Evolutionary conservation across 2,888 invertebrate species (phyloP).

Genomic region (Heliconius erato): DNA sequence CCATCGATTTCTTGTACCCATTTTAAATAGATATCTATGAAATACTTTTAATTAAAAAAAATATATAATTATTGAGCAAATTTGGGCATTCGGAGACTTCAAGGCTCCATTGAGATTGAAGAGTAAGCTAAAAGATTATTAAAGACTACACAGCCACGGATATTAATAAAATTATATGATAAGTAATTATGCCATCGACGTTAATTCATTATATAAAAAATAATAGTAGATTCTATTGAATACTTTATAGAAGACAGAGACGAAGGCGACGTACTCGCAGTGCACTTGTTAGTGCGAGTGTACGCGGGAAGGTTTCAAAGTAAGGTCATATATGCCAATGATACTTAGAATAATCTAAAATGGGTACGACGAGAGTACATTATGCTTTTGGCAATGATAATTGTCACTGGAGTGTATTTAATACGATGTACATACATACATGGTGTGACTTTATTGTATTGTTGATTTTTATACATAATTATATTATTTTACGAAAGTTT

Average conservation of each 20-base stretch:
- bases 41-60: slow-evolving; percentile 60
- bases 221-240: slow-evolving; percentile 62
- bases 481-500: slow-evolving; percentile 73
- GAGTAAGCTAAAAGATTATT: slow-evolving; percentile 41
- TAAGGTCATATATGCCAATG: slow-evolving; percentile 64
- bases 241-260: slow-evolving; percentile 38
- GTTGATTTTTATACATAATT: slow-evolving; percentile 75
- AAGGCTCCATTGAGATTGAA: slow-evolving; percentile 39
- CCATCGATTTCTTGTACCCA: slow-evolving; percentile 80
- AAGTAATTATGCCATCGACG: slow-evolving; percentile 59
- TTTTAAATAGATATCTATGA: slow-evolving; percentile 74
- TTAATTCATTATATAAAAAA: slow-evolving; percentile 62
- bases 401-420: slow-evolving; percentile 51
- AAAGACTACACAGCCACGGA: slow-evolving; percentile 61
- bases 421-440: slow-evolving; percentile 61
- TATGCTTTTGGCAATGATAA: slow-evolving; percentile 58
- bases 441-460: slow-evolving; percentile 77
- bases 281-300: slow-evolving; percentile 11
- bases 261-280: not conserved
- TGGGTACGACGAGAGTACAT: slow-evolving; percentile 72
- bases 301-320: slow-evolving; percentile 14
- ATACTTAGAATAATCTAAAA: slow-evolving; percentile 69
- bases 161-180: slow-evolving; percentile 60
- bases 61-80: slow-evolving; percentile 53
- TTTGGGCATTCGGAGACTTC: slow-evolving; percentile 48